Evolutionary conservation across 2,113 vertebrate genomes (phyloP).

Genomic region (Muscicapa adusta): DNA sequence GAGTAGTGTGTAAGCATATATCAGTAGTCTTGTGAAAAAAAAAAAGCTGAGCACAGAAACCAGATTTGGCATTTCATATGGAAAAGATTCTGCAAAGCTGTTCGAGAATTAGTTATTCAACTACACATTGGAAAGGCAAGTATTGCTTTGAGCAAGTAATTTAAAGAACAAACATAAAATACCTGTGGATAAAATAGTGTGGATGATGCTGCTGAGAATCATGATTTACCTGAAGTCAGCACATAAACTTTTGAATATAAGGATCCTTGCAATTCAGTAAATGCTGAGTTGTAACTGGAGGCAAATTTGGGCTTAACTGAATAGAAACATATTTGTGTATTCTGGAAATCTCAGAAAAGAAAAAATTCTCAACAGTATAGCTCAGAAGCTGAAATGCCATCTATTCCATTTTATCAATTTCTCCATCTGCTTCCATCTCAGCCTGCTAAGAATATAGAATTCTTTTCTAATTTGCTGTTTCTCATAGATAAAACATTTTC

Average conservation of each 20-base stretch:
- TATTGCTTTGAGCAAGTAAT: slow-evolving; percentile 14
- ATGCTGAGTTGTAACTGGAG: slow-evolving; percentile 21
- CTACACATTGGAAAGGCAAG: slow-evolving; percentile 1
- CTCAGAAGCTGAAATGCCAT: slow-evolving; percentile 25
- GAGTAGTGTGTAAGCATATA: background rate
- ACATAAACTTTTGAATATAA: background rate
- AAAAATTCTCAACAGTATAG: background rate
- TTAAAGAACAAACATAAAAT: slow-evolving; percentile 42
- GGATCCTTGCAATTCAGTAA: background rate
- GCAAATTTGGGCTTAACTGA: background rate
- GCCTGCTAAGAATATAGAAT: background rate
- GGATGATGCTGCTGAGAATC: background rate
- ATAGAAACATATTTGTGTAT: background rate
- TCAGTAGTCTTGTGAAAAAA: background rate
- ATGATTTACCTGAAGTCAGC: slow-evolving; percentile 44
- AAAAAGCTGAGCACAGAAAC: background rate
- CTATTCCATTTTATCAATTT: background rate
- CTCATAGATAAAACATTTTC: background rate
- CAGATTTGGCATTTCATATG: background rate
- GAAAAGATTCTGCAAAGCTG: background rate
- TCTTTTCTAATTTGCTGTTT: background rate
- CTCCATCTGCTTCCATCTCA: slow-evolving; percentile 11
- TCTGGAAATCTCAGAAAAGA: slow-evolving; percentile 15
- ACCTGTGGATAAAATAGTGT: background rate
- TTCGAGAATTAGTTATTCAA: slow-evolving; percentile 18